Percentiles rank a stretch among this genome's conserved stretches.
phyloP scores from a whole-genome alignment of 2,113 vertebrate species.

The Nettapus auritus region DNA sequence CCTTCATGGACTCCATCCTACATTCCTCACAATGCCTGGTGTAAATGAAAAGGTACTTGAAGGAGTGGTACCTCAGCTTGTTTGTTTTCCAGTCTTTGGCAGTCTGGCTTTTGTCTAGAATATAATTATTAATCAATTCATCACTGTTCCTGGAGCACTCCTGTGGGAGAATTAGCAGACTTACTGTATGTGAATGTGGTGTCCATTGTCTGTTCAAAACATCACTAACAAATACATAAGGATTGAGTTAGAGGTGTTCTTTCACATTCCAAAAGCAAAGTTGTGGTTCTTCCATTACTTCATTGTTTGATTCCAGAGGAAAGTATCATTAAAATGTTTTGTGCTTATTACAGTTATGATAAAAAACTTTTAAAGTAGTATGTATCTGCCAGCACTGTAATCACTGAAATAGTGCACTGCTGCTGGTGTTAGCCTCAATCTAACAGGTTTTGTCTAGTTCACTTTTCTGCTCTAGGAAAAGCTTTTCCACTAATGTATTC shows the following conservation, averaged over 20 bases:
- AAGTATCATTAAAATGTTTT: not conserved
- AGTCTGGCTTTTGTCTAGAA: not conserved
- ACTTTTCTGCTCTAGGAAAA: not conserved
- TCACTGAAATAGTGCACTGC: not conserved
- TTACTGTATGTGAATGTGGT: not conserved
- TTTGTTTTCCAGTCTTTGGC: not conserved
- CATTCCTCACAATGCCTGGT: not conserved
- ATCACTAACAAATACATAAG: not conserved
- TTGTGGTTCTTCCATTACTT: not conserved
- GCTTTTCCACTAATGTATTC: not conserved
- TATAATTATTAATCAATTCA: not conserved
- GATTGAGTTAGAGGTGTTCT: not conserved
- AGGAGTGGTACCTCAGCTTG: not conserved
- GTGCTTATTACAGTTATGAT: not conserved
- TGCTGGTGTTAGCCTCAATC: not conserved
- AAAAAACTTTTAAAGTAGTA: not conserved
- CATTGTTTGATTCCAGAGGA: not conserved
- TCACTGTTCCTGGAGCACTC: not conserved
- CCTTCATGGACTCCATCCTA: not conserved
- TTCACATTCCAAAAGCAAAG: not conserved
- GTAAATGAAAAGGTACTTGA: not conserved
- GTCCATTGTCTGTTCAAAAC: not conserved
- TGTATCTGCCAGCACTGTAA: not conserved
- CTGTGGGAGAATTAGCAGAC: not conserved
- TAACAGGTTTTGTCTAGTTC: constrained; percentile 2